Percentiles rank a stretch among this genome's conserved stretches.
phyloP scores from a whole-genome alignment of 2,888 invertebrate species.

The Microctonus aethiopoides region DNA sequence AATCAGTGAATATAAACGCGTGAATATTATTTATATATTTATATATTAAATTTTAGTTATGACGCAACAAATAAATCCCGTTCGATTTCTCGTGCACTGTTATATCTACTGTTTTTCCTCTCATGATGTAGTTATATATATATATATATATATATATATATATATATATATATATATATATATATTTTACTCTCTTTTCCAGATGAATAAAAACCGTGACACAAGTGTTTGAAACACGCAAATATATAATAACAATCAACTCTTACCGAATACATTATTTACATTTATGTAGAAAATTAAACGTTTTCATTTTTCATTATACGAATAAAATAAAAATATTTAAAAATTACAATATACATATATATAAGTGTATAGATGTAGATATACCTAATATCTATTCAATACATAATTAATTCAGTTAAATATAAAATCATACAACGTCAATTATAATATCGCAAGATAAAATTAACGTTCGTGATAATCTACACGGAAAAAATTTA shows the following conservation, averaged over 20 bases:
- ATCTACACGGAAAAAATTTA: constrained; percentile 31
- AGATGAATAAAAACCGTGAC: neutral
- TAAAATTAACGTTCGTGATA: constrained; percentile 36
- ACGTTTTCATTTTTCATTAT: neutral
- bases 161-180: too few relatives aligned
- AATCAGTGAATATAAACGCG: neutral
- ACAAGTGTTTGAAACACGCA: constrained; percentile 1
- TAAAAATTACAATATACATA: too few relatives aligned
- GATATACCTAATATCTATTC: too few relatives aligned
- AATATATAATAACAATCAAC: neutral
- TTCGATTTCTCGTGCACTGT: constrained; percentile 18
- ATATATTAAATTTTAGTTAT: neutral
- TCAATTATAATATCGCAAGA: constrained; percentile 34
- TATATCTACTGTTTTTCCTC: too few relatives aligned
- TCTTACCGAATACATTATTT: neutral
- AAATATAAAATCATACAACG: constrained; percentile 6
- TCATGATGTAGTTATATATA: too few relatives aligned
- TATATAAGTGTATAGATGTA: too few relatives aligned
- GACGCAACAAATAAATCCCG: constrained; percentile 20
- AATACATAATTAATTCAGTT: neutral
- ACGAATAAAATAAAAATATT: neutral
- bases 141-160: neutral
- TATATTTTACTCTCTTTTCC: constrained; percentile 27
- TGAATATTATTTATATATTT: neutral
- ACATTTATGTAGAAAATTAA: neutral